phyloP scores from a whole-genome alignment of 2,888 invertebrate genomes.

The Geotrupes spiniger region DNA sequence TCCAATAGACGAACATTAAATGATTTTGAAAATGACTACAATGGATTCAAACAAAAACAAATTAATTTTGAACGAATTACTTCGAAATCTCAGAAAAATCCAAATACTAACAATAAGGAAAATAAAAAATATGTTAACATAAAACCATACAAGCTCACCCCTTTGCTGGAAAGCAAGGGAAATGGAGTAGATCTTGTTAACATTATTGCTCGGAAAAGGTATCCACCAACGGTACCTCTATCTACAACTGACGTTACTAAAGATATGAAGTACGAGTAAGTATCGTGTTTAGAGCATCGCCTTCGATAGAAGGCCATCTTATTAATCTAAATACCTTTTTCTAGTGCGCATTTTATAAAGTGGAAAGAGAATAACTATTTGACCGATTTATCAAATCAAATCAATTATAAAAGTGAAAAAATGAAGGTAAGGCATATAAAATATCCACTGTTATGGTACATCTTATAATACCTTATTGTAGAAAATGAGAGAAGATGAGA shows the following conservation, averaged over 20 bases:
- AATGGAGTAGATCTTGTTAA: constrained; percentile 75
- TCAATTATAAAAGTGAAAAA: constrained; percentile 51
- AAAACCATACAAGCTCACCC: constrained; percentile 35
- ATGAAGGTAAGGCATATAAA: constrained; percentile 40
- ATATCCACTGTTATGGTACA: not conserved
- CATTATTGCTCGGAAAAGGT: constrained; percentile 65
- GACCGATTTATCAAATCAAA: constrained; percentile 55
- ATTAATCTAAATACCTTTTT: no score
- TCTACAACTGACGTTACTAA: constrained; percentile 57
- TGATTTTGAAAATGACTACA: constrained; percentile 36
- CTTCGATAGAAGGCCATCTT: no score
- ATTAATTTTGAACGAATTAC: constrained; percentile 18
- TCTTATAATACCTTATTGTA: constrained; percentile 39
- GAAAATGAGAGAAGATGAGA: constrained; percentile 61
- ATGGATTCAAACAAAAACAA: constrained; percentile 19
- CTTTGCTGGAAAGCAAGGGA: constrained; percentile 41
- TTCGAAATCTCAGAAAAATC: not conserved
- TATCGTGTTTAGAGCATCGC: constrained; percentile 34
- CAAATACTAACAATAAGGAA: constrained; percentile 15
- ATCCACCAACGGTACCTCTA: constrained; percentile 55
- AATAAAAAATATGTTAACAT: constrained; percentile 19
- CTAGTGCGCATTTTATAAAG: constrained; percentile 29
- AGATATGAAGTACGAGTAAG: constrained; percentile 52
- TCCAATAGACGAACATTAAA: constrained; percentile 45
- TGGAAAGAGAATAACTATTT: constrained; percentile 50